phyloP scores from a whole-genome alignment of 1,140 invertebrate species.

The Eriocheir sinensis region DNA sequence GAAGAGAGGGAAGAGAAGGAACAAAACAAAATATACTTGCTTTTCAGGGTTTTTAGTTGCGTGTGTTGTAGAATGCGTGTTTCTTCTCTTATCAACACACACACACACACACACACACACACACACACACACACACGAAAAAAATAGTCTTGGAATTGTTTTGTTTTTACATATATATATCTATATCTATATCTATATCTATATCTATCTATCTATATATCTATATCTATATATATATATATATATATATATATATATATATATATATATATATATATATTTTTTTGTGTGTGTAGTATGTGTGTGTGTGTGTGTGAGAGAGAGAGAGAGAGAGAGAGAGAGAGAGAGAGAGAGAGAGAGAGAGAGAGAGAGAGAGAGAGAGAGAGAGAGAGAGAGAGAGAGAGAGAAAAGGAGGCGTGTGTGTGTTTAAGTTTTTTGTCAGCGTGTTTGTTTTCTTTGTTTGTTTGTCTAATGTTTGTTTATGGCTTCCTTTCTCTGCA shows the following conservation, averaged over 20 bases:
- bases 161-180: no score
- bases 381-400: background rate
- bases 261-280: background rate
- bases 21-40: no score
- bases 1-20: background rate
- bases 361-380: background rate
- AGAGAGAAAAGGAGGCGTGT: background rate
- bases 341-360: background rate
- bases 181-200: no score
- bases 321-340: background rate
- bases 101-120: constrained; percentile 22
- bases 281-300: no score
- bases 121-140: background rate
- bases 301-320: background rate
- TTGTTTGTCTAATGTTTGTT: background rate
- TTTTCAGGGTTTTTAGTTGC: no score
- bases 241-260: constrained; percentile 28
- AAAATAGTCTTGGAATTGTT: background rate
- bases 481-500: background rate
- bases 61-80: no score
- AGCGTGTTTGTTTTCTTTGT: background rate
- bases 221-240: no score
- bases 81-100: background rate
- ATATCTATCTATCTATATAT: no score
- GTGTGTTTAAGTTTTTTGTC: background rate